Base-by-base conservation (phyloP, 2,888 invertebrate species). In the Drosophila aldrichi region DNA sequence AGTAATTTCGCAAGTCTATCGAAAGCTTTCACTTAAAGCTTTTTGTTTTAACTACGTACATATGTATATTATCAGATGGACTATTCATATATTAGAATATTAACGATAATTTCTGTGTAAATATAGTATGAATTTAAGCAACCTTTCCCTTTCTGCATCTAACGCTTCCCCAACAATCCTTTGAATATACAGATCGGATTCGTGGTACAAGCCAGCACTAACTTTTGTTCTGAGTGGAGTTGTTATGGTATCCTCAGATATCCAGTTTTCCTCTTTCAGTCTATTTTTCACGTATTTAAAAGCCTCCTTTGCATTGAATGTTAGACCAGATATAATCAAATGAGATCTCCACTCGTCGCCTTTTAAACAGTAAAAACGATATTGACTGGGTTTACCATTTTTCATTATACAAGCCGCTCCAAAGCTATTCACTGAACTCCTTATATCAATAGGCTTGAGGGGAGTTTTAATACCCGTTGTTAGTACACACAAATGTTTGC, bases 261-360 rank as follows among this genome's bases (percentile, higher is more conserved):
- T 55, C 71, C 64, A 71, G n/a, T 70, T 71, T n/a, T 71, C 71
- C 0, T 44, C 22, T 18, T 40, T 55, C 8, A 71, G 44, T 41
- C 55, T 63, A 12, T 55, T 63, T 49, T 18, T 32, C 1, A 70
- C 55, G 12, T 34, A 7, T 2, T 29, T 32, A 16, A 62, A 25
- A 1, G 49, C 32, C 0, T n/a, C 36, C 34, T 43, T 22, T 1
- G 62, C 48, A 40, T 63, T 56, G 8, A 34, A 44, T n/a, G 58
- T 18, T 49, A 16, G 38, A 1, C 38, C 34, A 12, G 18, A 10
- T 16, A 41, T 40, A 10, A 63, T 29, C 16, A 0, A 0, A 2
- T 43, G 16, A 25, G 29, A 1, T 12, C 10, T n/a, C 36, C 1
- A 32, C 0, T 14, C 3, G 3, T 8, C 18, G 3, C 32, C 55